A percentile compares a stretch with the other conserved stretches of the same genome.
Conservation (phyloP, 2,797 vertebrate genomes). For the Channallabes apus region DNA sequence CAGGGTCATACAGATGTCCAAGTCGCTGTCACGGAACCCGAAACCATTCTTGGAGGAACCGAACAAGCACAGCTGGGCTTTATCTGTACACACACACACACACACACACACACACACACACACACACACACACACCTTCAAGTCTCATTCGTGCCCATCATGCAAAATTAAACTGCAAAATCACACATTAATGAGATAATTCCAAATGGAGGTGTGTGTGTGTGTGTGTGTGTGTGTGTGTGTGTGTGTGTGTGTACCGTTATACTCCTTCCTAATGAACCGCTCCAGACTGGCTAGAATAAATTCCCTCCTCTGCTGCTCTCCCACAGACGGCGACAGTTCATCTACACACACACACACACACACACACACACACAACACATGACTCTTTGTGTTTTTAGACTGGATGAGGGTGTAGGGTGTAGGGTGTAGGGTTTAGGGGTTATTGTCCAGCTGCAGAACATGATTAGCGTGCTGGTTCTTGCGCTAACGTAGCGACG, state of each 20-base stretch:
- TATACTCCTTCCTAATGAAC: conserved; percentile 95
- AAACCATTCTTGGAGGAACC: conserved; percentile 99
- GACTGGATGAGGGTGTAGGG: background rate
- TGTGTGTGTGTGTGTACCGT: conserved; percentile 75
- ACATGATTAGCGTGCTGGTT: background rate
- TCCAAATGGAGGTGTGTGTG: background rate
- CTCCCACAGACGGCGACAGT: conserved; percentile 82
- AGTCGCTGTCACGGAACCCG: conserved; percentile 96
- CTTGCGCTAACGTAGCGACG: background rate
- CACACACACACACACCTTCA: background rate
- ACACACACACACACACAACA: conserved; percentile 17
- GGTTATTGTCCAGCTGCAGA: background rate
- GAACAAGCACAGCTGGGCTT: conserved; percentile 94
- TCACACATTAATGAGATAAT: background rate
- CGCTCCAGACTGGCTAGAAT: conserved; percentile 90
- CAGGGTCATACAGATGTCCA: conserved; percentile 99
- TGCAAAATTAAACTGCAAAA: background rate
- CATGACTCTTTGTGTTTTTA: background rate
- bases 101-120: background rate
- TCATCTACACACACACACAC: conserved; percentile 76
- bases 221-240: background rate
- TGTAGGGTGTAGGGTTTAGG: too few relatives aligned
- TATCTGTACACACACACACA: conserved; percentile 72
- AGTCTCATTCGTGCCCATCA: background rate
- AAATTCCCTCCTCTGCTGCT: conserved; percentile 95